phyloP scores from a whole-genome alignment of 2,888 invertebrate species.

The Dimorphilus gyrociliatus region DNA sequence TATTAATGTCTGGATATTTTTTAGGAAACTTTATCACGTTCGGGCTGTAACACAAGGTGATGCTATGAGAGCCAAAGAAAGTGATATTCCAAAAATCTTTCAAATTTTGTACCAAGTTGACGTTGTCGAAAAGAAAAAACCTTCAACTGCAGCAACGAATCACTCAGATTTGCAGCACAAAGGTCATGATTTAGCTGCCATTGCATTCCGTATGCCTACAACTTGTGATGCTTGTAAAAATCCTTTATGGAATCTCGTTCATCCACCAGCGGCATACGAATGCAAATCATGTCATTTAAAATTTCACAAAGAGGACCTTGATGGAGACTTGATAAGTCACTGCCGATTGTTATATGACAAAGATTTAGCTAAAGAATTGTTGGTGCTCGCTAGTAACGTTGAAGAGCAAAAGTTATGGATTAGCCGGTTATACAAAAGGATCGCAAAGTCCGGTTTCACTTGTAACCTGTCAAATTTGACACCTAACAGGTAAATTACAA shows the following conservation, averaged over 20 bases:
- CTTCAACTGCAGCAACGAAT: neutral
- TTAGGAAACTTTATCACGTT: conserved; percentile 94
- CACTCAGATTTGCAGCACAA: conserved; percentile 47
- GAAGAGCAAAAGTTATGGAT: conserved; percentile 90
- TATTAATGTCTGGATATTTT: conserved; percentile 10
- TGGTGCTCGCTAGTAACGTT: conserved; percentile 63
- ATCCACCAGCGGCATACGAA: conserved; percentile 90
- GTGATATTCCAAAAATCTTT: conserved; percentile 97
- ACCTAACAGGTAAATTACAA: too few species aligned
- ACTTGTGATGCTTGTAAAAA: conserved; percentile 93
- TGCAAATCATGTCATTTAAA: conserved; percentile 90
- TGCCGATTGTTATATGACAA: conserved; percentile 96
- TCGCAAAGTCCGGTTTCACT: too few species aligned
- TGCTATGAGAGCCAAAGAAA: conserved; percentile 93
- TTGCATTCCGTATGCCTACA: conserved; percentile 94
- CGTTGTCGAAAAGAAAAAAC: neutral
- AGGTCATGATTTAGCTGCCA: conserved; percentile 86
- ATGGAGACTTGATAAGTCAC: conserved; percentile 71
- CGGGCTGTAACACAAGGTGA: conserved; percentile 96
- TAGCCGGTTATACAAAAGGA: conserved; percentile 68
- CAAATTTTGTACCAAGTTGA: conserved; percentile 45
- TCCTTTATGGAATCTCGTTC: conserved; percentile 91
- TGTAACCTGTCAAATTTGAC: too few species aligned
- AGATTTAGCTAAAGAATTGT: conserved; percentile 75
- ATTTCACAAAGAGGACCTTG: conserved; percentile 91